These are phyloP conservation scores for Peromyscus maniculatus DNA, from an alignment of 2,113 vertebrate species.

Conservation along the genomic window DNA sequence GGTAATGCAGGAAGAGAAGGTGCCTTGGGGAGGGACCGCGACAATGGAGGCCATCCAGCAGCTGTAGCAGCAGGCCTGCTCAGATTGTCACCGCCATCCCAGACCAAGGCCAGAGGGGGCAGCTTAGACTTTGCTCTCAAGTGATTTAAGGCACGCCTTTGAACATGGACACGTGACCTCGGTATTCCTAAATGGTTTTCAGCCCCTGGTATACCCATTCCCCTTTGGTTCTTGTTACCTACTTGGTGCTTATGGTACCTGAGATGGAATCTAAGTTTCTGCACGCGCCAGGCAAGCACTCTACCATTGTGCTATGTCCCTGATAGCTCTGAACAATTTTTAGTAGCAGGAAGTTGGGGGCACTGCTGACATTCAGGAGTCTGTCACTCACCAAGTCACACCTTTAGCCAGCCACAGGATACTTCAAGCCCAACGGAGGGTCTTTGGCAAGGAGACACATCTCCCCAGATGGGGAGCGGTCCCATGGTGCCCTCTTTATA, in stretches of 20 bases:
- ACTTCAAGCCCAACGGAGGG: neutral
- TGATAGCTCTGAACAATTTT: neutral
- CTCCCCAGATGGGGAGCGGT: neutral
- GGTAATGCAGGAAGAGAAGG: conserved; percentile 87
- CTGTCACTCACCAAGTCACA: neutral
- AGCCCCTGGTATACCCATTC: neutral
- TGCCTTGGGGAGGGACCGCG: too few relatives aligned
- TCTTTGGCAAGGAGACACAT: neutral
- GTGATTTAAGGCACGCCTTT: rapidly evolving
- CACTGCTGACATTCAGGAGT: neutral
- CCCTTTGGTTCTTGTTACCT: neutral
- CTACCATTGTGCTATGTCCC: neutral
- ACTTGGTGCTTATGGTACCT: neutral
- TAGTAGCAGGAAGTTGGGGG: neutral
- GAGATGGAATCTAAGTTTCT: too few relatives aligned
- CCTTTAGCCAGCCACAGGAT: neutral
- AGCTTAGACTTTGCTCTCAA: too few relatives aligned
- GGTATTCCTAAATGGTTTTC: neutral
- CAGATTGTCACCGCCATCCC: neutral
- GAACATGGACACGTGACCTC: neutral
- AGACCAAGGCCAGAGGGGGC: neutral
- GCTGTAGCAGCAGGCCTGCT: neutral
- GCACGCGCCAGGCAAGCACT: neutral
- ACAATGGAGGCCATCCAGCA: neutral
- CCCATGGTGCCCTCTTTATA: neutral